Percentiles rank a stretch among this genome's conserved stretches.
phyloP scores from a whole-genome alignment of 2,888 invertebrate genomes.

The Drosophila pseudotakahashii region DNA sequence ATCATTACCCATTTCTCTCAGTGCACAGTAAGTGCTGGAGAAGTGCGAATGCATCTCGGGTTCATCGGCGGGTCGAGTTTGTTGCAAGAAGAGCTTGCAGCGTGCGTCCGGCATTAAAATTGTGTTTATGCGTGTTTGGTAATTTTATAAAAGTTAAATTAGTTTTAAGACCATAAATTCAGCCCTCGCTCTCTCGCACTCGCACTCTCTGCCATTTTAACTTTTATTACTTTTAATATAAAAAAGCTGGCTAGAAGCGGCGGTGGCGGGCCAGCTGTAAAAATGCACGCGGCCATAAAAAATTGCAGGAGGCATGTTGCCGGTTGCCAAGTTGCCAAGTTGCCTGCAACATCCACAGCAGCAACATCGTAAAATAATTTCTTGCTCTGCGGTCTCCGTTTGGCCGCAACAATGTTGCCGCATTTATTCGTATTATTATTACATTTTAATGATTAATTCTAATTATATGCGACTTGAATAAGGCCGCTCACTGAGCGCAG shows the following conservation, averaged over 20 bases:
- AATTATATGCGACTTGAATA: constrained; percentile 81
- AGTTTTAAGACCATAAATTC: constrained; percentile 81
- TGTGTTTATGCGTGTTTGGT: constrained; percentile 80
- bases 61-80: constrained; percentile 41
- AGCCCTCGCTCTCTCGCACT: constrained; percentile 31
- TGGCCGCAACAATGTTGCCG: constrained; percentile 78
- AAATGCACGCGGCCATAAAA: constrained; percentile 75
- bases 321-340: constrained; percentile 1
- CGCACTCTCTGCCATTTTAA: constrained; percentile 67
- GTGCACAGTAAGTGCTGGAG: constrained; percentile 29
- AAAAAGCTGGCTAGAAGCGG: constrained; percentile 62
- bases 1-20: neutral
- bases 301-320: constrained; percentile 61
- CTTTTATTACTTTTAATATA: constrained; percentile 79
- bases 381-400: constrained; percentile 42
- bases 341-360: constrained; percentile 9
- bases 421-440: constrained; percentile 82
- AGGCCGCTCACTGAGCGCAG: constrained; percentile 56
- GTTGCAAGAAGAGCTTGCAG: constrained; percentile 58
- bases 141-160: constrained; percentile 80
- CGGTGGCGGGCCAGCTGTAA: constrained; percentile 64
- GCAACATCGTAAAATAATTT: constrained; percentile 71
- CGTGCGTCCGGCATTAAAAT: constrained; percentile 80
- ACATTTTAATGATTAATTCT: constrained; percentile 83
- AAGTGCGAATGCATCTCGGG: constrained; percentile 44